Base-by-base conservation (phyloP, 92 coral and sea anemone genomes). In the Zoanthus sansibaricus region DNA sequence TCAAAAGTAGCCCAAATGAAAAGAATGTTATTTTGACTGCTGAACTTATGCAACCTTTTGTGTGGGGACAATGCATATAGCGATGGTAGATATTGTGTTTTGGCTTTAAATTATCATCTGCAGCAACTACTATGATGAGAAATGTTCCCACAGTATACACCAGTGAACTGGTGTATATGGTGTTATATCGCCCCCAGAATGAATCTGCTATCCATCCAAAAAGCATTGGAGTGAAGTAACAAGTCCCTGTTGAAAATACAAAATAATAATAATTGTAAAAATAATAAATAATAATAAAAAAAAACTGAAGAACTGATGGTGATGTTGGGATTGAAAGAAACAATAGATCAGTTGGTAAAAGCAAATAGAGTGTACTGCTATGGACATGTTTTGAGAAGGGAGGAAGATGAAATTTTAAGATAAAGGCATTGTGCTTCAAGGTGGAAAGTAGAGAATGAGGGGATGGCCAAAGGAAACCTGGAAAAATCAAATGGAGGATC, bases 171-270 rank as follows among this genome's bases (percentile, higher is more conserved):
- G 88, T 90, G 72, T 87, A 91, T 44, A 95, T 97, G 46, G 89
- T 87, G 58, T 93, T 87, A 86, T 82, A 97, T 56, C 95, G 94
- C 18, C 99, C 99, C 44, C 77, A 52, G 75, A 88, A 86, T 3
- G 96, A 77, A 71, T 97, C 98, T 5, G 98, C 98, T 49, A 97
- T 84, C 98, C 98, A 97, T 37, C 98, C 99, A 9, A 94, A 98
- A 42, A 97, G 25, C 20, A 97, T 71, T 21, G 98, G 98, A 67
- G 93, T 66, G 32, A 92, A 76, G 86, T 89, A 93, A 59, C 98
- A 97, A n/a, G 97, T 93, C 51, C 99, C 98, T 95, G 71, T 33
- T 82, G 30, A 48, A 79, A 48, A 11, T 7, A 49, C 7, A 49
- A 7, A 49, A 7, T 49, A 11, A 49, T 49, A 49, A 49, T 49